Base-by-base conservation (phyloP, 2,888 invertebrate species). In the Argyresthia goedartella region DNA sequence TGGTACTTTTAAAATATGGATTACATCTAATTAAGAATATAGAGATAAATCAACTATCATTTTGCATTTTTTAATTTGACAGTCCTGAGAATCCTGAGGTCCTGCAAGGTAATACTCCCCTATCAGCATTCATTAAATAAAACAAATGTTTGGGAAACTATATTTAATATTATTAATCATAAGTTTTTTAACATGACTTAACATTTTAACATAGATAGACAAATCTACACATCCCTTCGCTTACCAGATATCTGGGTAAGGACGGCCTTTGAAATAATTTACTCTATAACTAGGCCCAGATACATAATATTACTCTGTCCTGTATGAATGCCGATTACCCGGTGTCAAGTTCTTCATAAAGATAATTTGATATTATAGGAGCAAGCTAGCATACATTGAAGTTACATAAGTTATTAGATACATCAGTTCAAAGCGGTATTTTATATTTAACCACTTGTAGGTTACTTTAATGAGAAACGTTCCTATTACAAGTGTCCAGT, bases 141-240 rank as follows among this genome's bases (percentile, higher is more conserved):
- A 11, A 34, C 8, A 54, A 57, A 57, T 57, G 69, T 61, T 56
- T 81, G 73, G 71, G 82, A 85, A 85, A 84, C 81, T 84, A 84
- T 80, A 84, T 81, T 82, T 84, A 81, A 76, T 81, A n/a, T n/a
- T 82, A 81, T 78, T 82, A n/a, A n/a, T n/a, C 69, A 77, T 84
- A 84, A 80, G 81, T n/a, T n/a, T n/a, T 84, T 78, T 76, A 85
- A 85, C 82, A 85, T 84, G 82, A 85, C 85, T 85, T 84, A 81
- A 85, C 80, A 84, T 75, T 81, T 73, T 77, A 82, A 44, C 74
- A 74, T 80, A 49, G 36, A n/a, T 72, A 76, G 73, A 73, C 79
- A 77, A 71, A 75, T 65, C 74, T 81, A 81, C 70, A 64, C 62
- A 70, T 76, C 77, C 55, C 79, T n/a, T n/a, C n/a, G n/a, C n/a